These are phyloP conservation scores for Mizuhopecten yessoensis DNA, from an alignment of 1,140 invertebrate species.

Conservation along the genomic window DNA sequence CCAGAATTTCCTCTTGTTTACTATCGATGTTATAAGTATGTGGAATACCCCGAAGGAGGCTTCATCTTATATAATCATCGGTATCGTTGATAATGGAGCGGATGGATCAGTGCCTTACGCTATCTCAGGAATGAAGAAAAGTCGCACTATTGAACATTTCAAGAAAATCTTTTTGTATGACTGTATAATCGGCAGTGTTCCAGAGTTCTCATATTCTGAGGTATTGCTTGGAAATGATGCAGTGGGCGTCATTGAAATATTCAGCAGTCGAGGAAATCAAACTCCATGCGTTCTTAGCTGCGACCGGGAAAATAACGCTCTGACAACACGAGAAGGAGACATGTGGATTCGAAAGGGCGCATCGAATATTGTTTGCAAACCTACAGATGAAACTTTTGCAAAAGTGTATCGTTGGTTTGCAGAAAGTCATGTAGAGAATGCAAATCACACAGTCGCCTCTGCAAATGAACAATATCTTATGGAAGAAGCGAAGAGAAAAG, in stretches of 20 bases:
- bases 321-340: background rate
- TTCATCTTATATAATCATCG: slow-evolving; percentile 39
- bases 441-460: background rate
- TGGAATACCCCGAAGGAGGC: slow-evolving; percentile 47
- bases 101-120: background rate
- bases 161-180: background rate
- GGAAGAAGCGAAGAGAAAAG: background rate
- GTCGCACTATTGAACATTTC: background rate
- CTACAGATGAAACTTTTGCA: background rate
- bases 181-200: background rate
- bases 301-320: background rate
- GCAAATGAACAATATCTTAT: background rate
- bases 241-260: slow-evolving; percentile 49
- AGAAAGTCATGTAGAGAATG: background rate
- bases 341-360: background rate
- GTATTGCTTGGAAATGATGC: background rate
- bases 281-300: background rate
- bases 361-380: background rate
- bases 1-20: background rate
- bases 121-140: slow-evolving; percentile 22
- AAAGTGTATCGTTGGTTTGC: background rate
- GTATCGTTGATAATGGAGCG: background rate
- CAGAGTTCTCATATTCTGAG: slow-evolving; percentile 47
- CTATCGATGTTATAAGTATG: slow-evolving; percentile 45
- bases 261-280: background rate